These are phyloP conservation scores for Abscondita cerata DNA, from an alignment of 2,888 invertebrate genomes.

Conservation along the genomic window DNA sequence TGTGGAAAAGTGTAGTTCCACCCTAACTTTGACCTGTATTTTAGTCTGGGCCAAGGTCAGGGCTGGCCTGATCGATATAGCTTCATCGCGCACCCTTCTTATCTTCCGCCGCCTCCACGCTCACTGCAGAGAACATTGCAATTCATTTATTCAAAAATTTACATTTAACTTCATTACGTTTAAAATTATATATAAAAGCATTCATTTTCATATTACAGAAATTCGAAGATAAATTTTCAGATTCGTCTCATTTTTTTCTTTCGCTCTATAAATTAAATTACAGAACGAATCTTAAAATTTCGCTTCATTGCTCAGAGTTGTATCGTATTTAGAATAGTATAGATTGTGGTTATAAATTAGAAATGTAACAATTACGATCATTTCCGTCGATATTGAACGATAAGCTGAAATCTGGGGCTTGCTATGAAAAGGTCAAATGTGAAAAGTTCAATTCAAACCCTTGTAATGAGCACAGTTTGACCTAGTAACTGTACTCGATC, in stretches of 20 bases:
- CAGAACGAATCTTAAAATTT: too few species aligned
- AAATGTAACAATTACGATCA: background rate
- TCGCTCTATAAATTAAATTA: too few species aligned
- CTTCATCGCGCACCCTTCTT: slow-evolving; percentile 43
- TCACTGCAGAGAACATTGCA: slow-evolving; percentile 31
- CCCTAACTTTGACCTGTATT: slow-evolving; percentile 50
- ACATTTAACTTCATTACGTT: slow-evolving; percentile 17
- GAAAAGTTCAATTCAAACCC: slow-evolving; percentile 35
- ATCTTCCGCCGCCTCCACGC: slow-evolving; percentile 30
- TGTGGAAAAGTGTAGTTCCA: slow-evolving; percentile 39
- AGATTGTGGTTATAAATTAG: too few species aligned
- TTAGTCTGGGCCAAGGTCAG: slow-evolving; percentile 56
- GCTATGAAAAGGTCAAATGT: slow-evolving; percentile 34
- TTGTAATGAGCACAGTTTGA: slow-evolving; percentile 20
- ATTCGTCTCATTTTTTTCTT: too few species aligned
- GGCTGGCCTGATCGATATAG: slow-evolving; percentile 56
- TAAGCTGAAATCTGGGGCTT: slow-evolving; percentile 28
- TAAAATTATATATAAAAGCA: too few species aligned
- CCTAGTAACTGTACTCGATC: slow-evolving; percentile 13
- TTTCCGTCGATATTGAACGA: background rate
- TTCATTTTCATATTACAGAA: too few species aligned
- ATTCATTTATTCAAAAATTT: slow-evolving; percentile 20
- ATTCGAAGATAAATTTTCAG: too few species aligned
- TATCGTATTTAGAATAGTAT: too few species aligned
- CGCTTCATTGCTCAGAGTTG: too few species aligned